A percentile compares a stretch with the other conserved stretches of the same genome.
These are phyloP conservation scores for Chrysolina americana DNA, from an alignment of 2,888 invertebrate species.

Conservation along the genomic window DNA sequence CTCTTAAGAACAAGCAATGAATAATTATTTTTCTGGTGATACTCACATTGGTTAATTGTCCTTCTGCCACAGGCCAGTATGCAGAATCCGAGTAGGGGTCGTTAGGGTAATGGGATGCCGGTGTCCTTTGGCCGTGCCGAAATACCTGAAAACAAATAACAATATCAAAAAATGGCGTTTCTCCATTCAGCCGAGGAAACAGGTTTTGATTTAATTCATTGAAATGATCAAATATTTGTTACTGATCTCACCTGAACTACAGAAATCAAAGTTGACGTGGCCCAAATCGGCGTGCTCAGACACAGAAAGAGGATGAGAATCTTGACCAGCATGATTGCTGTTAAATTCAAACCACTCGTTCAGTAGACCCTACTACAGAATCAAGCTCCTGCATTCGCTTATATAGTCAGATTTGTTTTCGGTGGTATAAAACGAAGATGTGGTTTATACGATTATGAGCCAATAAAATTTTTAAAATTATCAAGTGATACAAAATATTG, in stretches of 20 bases:
- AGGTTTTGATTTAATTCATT: too few relatives aligned
- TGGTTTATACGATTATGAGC: too few relatives aligned
- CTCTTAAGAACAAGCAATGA: too few relatives aligned
- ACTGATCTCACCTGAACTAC: neutral
- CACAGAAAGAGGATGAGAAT: neutral
- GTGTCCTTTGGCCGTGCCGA: constrained; percentile 48
- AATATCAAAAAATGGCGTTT: neutral
- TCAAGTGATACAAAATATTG: too few relatives aligned
- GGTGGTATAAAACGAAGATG: too few relatives aligned
- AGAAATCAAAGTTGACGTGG: neutral
- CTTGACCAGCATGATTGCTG: neutral
- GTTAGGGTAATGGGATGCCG: constrained; percentile 30
- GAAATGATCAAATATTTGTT: too few relatives aligned
- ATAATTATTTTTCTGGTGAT: neutral
- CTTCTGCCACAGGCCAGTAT: constrained; percentile 38
- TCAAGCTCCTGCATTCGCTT: neutral
- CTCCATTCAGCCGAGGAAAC: neutral
- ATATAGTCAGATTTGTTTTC: too few relatives aligned
- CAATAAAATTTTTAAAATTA: too few relatives aligned
- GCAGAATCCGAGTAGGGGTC: constrained; percentile 41
- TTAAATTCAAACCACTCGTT: neutral
- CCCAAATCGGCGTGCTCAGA: neutral
- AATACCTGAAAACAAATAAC: constrained; percentile 38
- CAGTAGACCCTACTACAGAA: neutral
- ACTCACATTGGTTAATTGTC: constrained; percentile 49